Conservation (phyloP, 2,888 invertebrate genomes). For the Diachrysia chrysitis region DNA sequence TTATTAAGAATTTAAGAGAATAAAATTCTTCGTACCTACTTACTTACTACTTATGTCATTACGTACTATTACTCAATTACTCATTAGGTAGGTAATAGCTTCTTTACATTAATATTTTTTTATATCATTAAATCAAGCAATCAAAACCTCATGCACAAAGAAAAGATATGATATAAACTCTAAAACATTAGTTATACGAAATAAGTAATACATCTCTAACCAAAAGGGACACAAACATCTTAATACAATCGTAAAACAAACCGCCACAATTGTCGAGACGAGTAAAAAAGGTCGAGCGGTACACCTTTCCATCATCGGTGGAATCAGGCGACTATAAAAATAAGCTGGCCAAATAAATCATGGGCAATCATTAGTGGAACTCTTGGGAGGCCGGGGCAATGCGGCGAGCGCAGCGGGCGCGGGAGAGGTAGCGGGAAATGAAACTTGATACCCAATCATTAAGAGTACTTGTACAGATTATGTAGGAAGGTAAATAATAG, state of each 20-base stretch:
- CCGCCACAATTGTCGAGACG: constrained; percentile 30
- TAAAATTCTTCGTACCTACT: no score
- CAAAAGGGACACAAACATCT: constrained; percentile 12
- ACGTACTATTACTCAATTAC: no score
- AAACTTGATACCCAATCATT: no score
- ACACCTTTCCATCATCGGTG: constrained; percentile 73
- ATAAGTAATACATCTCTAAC: constrained; percentile 1
- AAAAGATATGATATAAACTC: not conserved
- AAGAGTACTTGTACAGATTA: no score
- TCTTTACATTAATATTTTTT: no score
- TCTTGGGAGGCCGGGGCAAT: constrained; percentile 49
- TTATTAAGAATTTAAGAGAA: no score
- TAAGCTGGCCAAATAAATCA: constrained; percentile 84
- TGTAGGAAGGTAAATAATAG: not conserved
- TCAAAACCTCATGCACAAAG: no score
- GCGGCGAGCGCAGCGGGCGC: constrained; percentile 45
- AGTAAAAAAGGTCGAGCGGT: constrained; percentile 53
- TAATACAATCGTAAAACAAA: constrained; percentile 27
- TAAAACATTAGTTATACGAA: not conserved
- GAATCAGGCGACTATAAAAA: constrained; percentile 80
- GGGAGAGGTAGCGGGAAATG: constrained; percentile 30
- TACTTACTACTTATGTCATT: no score
- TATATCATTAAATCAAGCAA: no score
- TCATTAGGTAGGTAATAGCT: no score
- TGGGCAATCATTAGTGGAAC: constrained; percentile 84